Base-by-base conservation (phyloP, 64 coral and sea anemone species). In the Exaiptasia diaphana region DNA sequence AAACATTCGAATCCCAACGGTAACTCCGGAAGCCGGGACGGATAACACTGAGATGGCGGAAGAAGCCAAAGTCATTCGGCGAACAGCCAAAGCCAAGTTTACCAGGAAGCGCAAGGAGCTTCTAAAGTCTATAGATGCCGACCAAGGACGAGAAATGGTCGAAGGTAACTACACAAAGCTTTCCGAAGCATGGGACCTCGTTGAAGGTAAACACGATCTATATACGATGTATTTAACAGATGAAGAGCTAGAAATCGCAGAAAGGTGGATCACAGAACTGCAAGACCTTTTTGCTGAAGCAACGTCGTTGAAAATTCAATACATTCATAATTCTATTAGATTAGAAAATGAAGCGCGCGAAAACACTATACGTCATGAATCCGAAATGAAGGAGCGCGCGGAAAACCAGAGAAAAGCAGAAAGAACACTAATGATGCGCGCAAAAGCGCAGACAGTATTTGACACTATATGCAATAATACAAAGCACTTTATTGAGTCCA, bases 211-310 rank as follows among this genome's bases (percentile, higher is more conserved):
- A 42, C 77, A 81, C 35, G 58, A 81, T 5, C 13, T 43, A 20
- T 65, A 67, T 18, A 40, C 33, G 1, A 61, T 63, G 41, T 34
- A 63, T 25, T 58, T 65, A 23, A 14, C 25, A 18, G 77, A 81
- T 6, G 52, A 81, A 48, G 21, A 81, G 55, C 6, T n/a, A 18
- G 58, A 64, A 65, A 41, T 22, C 20, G 77, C 59, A 46, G 76
- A 79, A 0, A 25, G 1, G 0, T 80, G 77, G 86, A 90, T 90
- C 32, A 59, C 43, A 8, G 48, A 69, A 78, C 17, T 90, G 0
- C 88, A 90, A 83, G 62, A 71, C 22, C 23, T 56, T 21, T 83
- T 45, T 46, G 50, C 50, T 78, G 79, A 90, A 6, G 72, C 52
- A 42, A 82, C 33, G 31, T 1, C 39, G 11, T 4, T 52, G 20